These are phyloP conservation scores for Hypercompe scribonia DNA, from an alignment of 2,888 invertebrate genomes.

Conservation along the genomic window DNA sequence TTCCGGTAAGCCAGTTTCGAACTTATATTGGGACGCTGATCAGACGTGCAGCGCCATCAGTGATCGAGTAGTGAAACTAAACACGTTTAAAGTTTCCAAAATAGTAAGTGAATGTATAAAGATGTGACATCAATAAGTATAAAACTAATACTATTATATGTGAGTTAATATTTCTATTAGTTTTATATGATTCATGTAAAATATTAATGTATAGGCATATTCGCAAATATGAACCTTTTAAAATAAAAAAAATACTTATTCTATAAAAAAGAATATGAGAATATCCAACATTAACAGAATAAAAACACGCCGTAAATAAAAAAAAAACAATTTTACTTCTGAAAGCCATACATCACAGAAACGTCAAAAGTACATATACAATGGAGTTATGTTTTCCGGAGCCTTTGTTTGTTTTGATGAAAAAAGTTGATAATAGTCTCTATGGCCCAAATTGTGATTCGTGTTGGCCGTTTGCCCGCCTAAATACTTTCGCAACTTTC, in stretches of 20 bases:
- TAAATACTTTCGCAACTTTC: conserved; percentile 29
- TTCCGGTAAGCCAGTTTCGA: background rate
- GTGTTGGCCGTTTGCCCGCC: conserved; percentile 26
- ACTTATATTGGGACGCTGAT: background rate
- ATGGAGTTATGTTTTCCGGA: conserved; percentile 50
- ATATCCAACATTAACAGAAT: conserved; percentile 37
- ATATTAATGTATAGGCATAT: background rate
- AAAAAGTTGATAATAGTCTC: conserved; percentile 32
- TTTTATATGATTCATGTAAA: too few species aligned
- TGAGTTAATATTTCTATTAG: too few species aligned
- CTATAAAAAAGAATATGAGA: conserved; percentile 13
- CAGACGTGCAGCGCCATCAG: conserved; percentile 46
- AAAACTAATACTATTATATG: background rate
- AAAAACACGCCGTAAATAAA: conserved; percentile 33
- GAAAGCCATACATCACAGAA: conserved; percentile 49
- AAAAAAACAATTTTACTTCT: conserved; percentile 46
- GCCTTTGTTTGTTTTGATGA: conserved; percentile 45
- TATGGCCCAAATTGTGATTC: conserved; percentile 21
- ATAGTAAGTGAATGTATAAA: background rate
- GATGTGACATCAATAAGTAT: background rate
- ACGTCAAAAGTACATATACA: conserved; percentile 40
- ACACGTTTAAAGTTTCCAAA: background rate
- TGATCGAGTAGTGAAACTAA: conserved; percentile 32
- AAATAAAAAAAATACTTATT: background rate
- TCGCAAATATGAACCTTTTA: background rate